Percentiles rank a stretch among this genome's conserved stretches.
phyloP scores from a whole-genome alignment of 35 echinoderm and acorn worm species.

The Amphiura filiformis region DNA sequence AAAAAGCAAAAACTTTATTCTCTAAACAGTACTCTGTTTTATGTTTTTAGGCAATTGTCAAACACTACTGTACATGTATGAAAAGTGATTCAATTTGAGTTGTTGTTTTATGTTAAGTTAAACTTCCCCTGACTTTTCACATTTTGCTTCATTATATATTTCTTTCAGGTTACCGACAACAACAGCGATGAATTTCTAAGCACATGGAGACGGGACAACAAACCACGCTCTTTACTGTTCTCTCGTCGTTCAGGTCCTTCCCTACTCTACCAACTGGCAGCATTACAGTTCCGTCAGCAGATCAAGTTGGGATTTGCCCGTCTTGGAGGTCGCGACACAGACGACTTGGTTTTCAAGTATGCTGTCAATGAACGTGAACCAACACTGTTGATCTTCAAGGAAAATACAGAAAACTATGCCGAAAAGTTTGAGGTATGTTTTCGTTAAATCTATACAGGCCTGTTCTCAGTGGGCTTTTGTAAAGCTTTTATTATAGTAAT shows the following conservation, averaged over 20 bases:
- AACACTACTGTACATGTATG: too few species aligned
- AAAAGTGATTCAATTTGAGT: too few species aligned
- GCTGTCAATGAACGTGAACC: conserved; percentile 16
- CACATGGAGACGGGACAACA: conserved; percentile 40
- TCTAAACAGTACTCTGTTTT: too few species aligned
- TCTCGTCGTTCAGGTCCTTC: conserved; percentile 23
- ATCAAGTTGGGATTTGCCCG: conserved; percentile 46
- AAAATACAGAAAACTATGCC: conserved; percentile 13
- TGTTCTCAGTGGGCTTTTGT: too few species aligned
- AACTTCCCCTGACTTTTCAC: too few species aligned
- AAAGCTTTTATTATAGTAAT: too few species aligned
- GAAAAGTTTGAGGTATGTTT: conserved; percentile 21
- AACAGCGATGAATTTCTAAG: conserved; percentile 40
- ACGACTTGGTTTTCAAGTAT: conserved; percentile 26
- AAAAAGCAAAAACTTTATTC: too few species aligned
- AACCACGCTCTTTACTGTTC: conserved; percentile 43
- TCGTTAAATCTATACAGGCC: too few species aligned
- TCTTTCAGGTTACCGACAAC: conserved; percentile 43
- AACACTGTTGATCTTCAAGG: conserved; percentile 30
- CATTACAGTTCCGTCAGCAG: conserved; percentile 6
- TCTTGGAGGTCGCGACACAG: conserved; percentile 10
- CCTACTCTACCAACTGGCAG: conserved; percentile 38
- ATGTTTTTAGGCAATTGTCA: too few species aligned
- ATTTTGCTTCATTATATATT: too few species aligned
- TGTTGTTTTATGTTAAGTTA: too few species aligned